Evolutionary conservation across 2,113 vertebrate genomes (phyloP), one percentile per base, ranked within the genome.

Genomic region (Trematocara nigrifrons): DNA sequence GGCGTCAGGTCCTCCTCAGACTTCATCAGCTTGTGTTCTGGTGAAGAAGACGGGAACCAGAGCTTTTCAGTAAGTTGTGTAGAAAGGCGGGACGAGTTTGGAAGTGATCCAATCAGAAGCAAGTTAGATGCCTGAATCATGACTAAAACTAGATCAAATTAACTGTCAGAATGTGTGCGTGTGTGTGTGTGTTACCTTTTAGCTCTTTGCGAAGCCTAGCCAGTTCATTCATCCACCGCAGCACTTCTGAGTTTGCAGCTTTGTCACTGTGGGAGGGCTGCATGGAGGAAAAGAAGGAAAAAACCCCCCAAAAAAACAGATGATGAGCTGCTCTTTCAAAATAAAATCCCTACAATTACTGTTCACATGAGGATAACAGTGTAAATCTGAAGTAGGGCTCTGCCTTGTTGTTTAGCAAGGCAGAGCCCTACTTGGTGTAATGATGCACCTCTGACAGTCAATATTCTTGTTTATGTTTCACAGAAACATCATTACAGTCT

Each of bases 181-280:
- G 0, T 38, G 3, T 33, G 3, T 33, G 1, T 1, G 18, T 61
- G 35, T 92, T 91, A 99, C 99, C 98, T 98, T 99, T 99, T 12
- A 99, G 97, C 1, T 99, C 97, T 93, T 98, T 99, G 57, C 98
- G 96, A 83, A 98, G 97, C 81, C 96, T 98, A 80, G 98, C 96
- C 86, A 99, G 97, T 85, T 99, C 99, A 33, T 97, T 99, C 61
- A 98, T 97, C 98, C 98, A 99, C 81, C 97, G 96, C 56, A 99
- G 96, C 84, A 99, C 98, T 82, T 99, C 99, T 6, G 98, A 96
- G 89, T 99, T 99, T 87, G 95, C 96, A 12, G 96, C 98, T 96
- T 99, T 99, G 91, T 99, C 99, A 1, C 98, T 96, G 92, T 99
- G 98, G 49, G 98, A 99, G 20, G 99, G 99, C 99, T 99, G 86